phyloP scores from a whole-genome alignment of 2,113 vertebrate species.

The Xiphophorus hellerii region DNA sequence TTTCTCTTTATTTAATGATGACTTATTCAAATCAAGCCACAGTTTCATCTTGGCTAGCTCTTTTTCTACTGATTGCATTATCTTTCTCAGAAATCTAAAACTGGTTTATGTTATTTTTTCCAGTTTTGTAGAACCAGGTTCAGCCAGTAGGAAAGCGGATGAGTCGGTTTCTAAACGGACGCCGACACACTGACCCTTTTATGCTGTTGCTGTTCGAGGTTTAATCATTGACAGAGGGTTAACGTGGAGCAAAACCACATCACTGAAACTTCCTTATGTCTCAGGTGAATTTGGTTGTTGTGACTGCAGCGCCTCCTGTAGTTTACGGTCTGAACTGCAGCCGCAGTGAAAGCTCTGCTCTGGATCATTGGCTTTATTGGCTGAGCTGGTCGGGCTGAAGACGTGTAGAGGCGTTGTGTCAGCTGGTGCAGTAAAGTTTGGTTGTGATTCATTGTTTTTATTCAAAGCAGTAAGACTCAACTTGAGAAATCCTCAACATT shows the following conservation, averaged over 20 bases:
- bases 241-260: background rate
- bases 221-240: constrained; percentile 62
- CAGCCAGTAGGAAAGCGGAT: constrained; percentile 1
- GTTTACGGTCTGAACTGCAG: constrained; percentile 1
- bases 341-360: background rate
- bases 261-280: constrained; percentile 7
- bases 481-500: too few relatives aligned
- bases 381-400: background rate
- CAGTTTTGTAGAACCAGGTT: background rate
- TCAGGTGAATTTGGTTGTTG: constrained; percentile 20
- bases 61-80: too few relatives aligned
- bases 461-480: too few relatives aligned
- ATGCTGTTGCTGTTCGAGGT: constrained; percentile 1
- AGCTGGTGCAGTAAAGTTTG: background rate
- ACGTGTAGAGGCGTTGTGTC: too few relatives aligned
- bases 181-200: background rate
- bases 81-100: too few relatives aligned
- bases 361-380: background rate
- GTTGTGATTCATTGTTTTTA: too few relatives aligned
- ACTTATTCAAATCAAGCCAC: too few relatives aligned
- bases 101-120: too few relatives aligned
- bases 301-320: constrained; percentile 22
- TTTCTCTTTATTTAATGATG: too few relatives aligned
- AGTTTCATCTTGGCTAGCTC: too few relatives aligned
- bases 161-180: background rate